A percentile compares a stretch with the other conserved stretches of the same genome.
These are phyloP conservation scores for Notodonta ziczac DNA, from an alignment of 2,888 invertebrate genomes.

Conservation along the genomic window DNA sequence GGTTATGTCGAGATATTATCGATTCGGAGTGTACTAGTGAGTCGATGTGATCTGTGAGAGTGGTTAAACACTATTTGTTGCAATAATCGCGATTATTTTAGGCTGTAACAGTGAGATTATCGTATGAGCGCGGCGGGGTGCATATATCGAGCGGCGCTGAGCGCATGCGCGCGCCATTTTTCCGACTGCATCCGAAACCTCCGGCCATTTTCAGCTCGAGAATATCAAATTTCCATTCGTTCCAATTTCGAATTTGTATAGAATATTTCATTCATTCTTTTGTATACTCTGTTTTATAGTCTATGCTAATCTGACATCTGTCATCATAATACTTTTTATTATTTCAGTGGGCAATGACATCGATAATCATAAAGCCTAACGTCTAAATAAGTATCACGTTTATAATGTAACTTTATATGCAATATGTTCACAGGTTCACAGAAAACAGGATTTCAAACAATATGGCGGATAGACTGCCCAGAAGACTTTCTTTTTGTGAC, in stretches of 20 bases:
- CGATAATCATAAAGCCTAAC: not conserved
- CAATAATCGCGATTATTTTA: slow-evolving; percentile 2
- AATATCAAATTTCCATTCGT: slow-evolving; percentile 35
- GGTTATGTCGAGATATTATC: slow-evolving; percentile 18
- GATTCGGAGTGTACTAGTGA: slow-evolving; percentile 28
- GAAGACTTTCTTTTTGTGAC: not conserved
- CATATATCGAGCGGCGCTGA: slow-evolving; percentile 75
- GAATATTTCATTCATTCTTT: not conserved
- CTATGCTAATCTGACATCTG: not conserved
- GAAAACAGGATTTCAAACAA: not conserved
- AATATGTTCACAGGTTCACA: not conserved
- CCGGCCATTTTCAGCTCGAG: slow-evolving; percentile 73
- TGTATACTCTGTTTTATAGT: not conserved
- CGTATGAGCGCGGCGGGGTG: slow-evolving; percentile 67
- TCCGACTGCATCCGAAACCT: slow-evolving; percentile 59
- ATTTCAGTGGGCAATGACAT: not conserved
- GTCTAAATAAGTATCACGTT: not conserved
- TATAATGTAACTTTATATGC: not conserved
- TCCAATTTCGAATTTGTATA: not conserved
- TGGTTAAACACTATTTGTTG: not conserved
- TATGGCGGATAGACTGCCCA: not conserved
- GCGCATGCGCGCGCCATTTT: slow-evolving; percentile 79
- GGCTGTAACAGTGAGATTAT: slow-evolving; percentile 48
- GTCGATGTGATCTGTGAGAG: slow-evolving; percentile 21
- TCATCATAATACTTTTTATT: not conserved